Conservation (phyloP, 35 echinoderm and acorn worm species). For the Apostichopus parvimensis region DNA sequence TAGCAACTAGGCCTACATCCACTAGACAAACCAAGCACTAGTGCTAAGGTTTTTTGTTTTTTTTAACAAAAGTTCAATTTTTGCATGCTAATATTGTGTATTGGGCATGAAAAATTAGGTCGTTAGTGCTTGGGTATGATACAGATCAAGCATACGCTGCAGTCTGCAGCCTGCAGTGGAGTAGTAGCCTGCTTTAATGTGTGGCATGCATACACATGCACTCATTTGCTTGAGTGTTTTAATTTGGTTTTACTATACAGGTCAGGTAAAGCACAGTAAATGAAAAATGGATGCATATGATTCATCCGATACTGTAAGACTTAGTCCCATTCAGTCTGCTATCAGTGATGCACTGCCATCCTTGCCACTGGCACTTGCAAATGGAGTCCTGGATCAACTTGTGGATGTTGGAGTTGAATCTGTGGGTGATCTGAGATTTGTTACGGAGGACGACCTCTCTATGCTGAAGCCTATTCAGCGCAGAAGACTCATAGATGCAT, state of each 20-base stretch:
- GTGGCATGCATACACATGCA: constrained; percentile 7
- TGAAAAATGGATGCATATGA: not conserved
- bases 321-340: constrained; percentile 3
- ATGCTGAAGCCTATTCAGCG: constrained; percentile 20
- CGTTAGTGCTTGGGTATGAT: constrained; percentile 17
- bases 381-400: constrained; percentile 12
- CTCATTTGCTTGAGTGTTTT: too few species aligned
- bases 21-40: too few species aligned
- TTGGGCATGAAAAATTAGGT: constrained; percentile 5
- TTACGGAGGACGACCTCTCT: constrained; percentile 3
- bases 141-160: constrained; percentile 9
- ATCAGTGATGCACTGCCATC: constrained; percentile 8
- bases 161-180: not conserved
- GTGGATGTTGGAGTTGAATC: not conserved
- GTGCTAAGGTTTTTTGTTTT: not conserved
- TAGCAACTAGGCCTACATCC: too few species aligned
- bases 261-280: too few species aligned
- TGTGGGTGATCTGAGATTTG: constrained; percentile 12
- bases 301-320: constrained; percentile 15
- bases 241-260: too few species aligned
- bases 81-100: not conserved
- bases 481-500: not conserved
- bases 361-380: constrained; percentile 12
- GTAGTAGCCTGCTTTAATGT: constrained; percentile 3
- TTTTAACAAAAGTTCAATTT: not conserved